These are phyloP conservation scores for Oryzias woworae DNA, from an alignment of 2,113 vertebrate genomes.

Conservation along the genomic window DNA sequence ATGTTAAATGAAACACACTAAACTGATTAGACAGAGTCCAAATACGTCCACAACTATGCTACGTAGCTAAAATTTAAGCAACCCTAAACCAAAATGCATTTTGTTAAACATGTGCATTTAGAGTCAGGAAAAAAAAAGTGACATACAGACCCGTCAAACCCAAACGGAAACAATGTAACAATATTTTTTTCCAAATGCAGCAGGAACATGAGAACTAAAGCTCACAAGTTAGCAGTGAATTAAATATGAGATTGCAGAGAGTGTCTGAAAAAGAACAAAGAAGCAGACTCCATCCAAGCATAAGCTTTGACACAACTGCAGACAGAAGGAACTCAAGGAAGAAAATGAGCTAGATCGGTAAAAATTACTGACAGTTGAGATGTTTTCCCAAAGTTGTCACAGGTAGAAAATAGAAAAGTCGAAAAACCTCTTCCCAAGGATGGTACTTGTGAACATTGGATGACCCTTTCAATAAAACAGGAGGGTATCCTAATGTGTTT, in stretches of 20 bases:
- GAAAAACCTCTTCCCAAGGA: background rate
- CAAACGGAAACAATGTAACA: background rate
- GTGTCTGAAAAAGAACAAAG: conserved; percentile 42
- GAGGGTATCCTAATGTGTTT: background rate
- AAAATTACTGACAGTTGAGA: conserved; percentile 12
- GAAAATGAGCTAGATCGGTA: conserved; percentile 27
- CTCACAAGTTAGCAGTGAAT: conserved; percentile 41
- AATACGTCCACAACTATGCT: background rate
- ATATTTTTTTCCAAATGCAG: background rate
- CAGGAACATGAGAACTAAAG: conserved; percentile 6
- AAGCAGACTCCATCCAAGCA: conserved; percentile 22
- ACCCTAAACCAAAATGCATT: too few species aligned
- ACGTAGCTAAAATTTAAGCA: too few species aligned
- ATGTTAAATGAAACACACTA: background rate
- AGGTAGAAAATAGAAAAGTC: background rate
- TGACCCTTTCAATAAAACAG: background rate
- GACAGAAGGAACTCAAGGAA: conserved; percentile 30
- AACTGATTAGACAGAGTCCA: background rate
- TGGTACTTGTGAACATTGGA: background rate
- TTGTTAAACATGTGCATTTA: too few species aligned
- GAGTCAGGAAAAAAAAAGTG: too few species aligned
- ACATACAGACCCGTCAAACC: background rate
- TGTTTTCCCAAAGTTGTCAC: background rate
- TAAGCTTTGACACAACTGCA: conserved; percentile 21
- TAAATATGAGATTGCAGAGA: conserved; percentile 45